Conservation (phyloP, 2,113 vertebrate species). For the Carlito syrichta region DNA sequence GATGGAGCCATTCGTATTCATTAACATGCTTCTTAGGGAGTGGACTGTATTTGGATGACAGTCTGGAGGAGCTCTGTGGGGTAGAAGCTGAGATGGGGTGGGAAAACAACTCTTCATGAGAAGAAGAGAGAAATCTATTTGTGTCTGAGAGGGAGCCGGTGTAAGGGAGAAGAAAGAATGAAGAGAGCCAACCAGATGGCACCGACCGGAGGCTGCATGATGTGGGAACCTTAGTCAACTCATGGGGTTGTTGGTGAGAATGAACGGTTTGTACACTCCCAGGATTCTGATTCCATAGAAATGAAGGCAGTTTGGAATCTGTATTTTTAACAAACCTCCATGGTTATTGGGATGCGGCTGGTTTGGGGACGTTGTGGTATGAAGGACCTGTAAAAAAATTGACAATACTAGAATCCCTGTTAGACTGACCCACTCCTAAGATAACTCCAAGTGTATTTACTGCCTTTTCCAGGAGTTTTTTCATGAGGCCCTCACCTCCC, state of each 20-base stretch:
- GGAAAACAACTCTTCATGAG: background rate
- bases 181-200: background rate
- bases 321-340: background rate
- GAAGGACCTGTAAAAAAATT: background rate
- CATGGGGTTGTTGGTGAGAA: background rate
- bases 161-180: background rate
- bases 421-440: background rate
- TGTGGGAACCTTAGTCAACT: background rate
- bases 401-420: background rate
- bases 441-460: background rate
- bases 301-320: background rate
- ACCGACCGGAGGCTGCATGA: background rate
- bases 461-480: background rate
- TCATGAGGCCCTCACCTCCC: background rate
- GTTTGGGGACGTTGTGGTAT: background rate
- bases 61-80: background rate
- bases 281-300: background rate
- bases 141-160: background rate
- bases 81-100: background rate
- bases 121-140: background rate
- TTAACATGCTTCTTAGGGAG: background rate
- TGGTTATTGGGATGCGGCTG: background rate
- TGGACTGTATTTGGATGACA: background rate
- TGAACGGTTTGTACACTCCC: background rate
- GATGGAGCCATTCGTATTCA: background rate